A percentile compares a stretch with the other conserved stretches of the same genome.
These are phyloP conservation scores for Galago senegalensis DNA, from an alignment of 2,797 vertebrate genomes.

Conservation along the genomic window DNA sequence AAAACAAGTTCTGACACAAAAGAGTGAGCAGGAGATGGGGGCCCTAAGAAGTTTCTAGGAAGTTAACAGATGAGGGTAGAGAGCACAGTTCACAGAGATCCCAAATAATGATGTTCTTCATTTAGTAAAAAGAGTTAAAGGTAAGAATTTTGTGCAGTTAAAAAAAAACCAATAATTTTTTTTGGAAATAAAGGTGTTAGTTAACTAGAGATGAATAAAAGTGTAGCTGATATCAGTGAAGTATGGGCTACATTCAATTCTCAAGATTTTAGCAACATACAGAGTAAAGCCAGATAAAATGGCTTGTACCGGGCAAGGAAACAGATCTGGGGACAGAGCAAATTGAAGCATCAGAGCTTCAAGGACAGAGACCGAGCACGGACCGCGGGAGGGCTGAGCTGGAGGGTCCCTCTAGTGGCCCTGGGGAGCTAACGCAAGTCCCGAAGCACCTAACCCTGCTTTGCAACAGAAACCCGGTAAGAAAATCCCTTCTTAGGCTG, in stretches of 20 bases:
- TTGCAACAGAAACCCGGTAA: neutral
- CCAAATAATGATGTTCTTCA: neutral
- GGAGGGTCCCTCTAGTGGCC: constrained; percentile 60
- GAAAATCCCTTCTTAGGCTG: neutral
- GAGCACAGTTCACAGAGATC: neutral
- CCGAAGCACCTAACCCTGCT: neutral
- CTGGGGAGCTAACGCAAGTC: neutral
- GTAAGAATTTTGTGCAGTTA: neutral
- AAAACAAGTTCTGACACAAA: neutral
- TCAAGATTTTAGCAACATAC: neutral
- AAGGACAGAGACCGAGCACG: neutral
- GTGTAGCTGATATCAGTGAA: neutral
- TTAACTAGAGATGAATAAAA: neutral
- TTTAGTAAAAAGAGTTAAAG: neutral
- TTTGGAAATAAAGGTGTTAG: neutral
- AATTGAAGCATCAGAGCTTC: neutral
- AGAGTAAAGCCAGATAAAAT: neutral
- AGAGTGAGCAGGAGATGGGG: neutral
- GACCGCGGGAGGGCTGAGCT: neutral
- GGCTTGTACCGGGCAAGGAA: neutral
- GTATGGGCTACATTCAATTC: neutral
- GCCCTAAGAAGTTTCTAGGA: neutral
- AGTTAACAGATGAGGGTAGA: neutral
- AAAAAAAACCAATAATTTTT: neutral
- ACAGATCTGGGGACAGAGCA: too few relatives aligned